Base-by-base conservation (phyloP, 2,888 invertebrate species). In the Drosophila nr. perissopoda region DNA sequence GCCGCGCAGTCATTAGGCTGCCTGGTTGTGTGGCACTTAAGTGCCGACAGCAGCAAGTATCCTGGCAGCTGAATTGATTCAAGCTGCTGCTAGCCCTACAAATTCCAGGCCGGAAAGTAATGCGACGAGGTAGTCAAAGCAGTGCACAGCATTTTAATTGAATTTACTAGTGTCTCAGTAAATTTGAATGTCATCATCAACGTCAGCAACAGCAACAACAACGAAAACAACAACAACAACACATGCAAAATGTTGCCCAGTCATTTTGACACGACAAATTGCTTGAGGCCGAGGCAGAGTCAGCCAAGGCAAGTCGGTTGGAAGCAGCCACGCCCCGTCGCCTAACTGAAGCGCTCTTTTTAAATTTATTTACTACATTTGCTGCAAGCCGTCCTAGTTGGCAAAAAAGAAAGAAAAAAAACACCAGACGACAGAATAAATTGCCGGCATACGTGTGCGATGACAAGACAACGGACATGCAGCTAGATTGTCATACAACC, bases 391-490 rank as follows among this genome's bases (percentile, higher is more conserved):
- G 57, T 52, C 62, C 60, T 58, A 4, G 16, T 38, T 34, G 53
- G 59, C 18, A 38, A 38, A 54, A 29, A 4, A 51, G 57, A 57
- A 76, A 66, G n/a, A n/a, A 57, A 75, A 65, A 42, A 25, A 61
- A 62, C 48, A 38, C 11, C 60, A 81, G 86, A 74, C 86, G 70
- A 81, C 81, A 79, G 77, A 83, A 88, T 84, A 88, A 88, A 84
- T 88, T 84, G 88, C 74, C 75, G 83, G 70, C 83, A 83, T 78
- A 83, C 89, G 84, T 88, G 84, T 86, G 81, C 83, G 84, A 86
- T 85, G 84, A 88, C 89, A 79, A 75, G 72, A 71, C 80, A 72
- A 51, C 46, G 58, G 54, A 70, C 75, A 71, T 67, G 72, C 40
- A 70, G 42, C 73, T 64, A 66, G 67, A 70, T 66, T 25, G 61